Percentiles rank a stretch among this genome's conserved stretches.
Evolutionary conservation across 1,140 invertebrate genomes (phyloP).

Genomic region (Octopus bimaculoides): DNA sequence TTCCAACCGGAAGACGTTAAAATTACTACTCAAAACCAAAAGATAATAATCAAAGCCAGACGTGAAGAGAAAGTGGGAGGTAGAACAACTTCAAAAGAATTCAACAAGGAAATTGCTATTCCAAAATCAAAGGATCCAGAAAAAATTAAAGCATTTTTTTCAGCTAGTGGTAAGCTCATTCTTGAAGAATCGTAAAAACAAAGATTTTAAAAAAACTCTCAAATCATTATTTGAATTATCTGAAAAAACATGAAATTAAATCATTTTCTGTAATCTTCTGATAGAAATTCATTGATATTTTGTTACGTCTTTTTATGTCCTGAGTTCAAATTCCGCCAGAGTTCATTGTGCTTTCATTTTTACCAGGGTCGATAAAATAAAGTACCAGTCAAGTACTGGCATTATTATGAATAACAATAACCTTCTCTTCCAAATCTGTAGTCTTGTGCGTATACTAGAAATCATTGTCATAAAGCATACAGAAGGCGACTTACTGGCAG

Average conservation of each 20-base stretch:
- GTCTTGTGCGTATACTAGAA: too few relatives aligned
- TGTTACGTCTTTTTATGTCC: not conserved
- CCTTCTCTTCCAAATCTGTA: too few relatives aligned
- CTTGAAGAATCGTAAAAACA: not conserved
- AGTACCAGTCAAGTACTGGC: too few relatives aligned
- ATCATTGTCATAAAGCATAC: too few relatives aligned
- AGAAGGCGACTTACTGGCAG: too few relatives aligned
- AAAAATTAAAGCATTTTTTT: not conserved
- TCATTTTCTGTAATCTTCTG: not conserved
- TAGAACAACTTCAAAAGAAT: conserved; percentile 20
- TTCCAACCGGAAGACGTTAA: conserved; percentile 17
- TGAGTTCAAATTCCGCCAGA: not conserved
- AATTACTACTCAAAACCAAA: conserved; percentile 5
- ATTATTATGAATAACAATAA: too few relatives aligned
- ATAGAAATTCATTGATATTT: not conserved
- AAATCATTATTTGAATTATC: not conserved
- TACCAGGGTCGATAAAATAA: not conserved
- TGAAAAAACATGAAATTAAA: not conserved
- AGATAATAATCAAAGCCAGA: conserved; percentile 2
- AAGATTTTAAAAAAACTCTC: not conserved
- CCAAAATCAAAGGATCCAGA: conserved; percentile 23
- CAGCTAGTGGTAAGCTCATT: not conserved
- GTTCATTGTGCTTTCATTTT: not conserved
- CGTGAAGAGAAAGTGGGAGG: conserved; percentile 12
- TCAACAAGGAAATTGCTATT: conserved; percentile 26